Evolutionary conservation across 2,797 vertebrate species (phyloP).

Genomic region (Microcaecilia unicolor): DNA sequence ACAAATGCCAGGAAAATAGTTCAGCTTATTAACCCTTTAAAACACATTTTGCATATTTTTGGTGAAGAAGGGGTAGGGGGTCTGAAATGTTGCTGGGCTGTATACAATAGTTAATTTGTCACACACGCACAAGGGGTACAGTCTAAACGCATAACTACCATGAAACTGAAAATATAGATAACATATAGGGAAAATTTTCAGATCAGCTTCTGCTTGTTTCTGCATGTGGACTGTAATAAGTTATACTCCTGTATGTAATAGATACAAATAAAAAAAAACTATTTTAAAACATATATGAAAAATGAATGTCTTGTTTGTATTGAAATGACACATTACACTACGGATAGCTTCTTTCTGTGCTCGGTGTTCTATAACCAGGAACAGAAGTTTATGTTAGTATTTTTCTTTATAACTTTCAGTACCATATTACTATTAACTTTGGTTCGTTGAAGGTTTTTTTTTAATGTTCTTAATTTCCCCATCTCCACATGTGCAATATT

Average conservation of each 20-base stretch:
- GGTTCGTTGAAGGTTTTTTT: slow-evolving; percentile 8
- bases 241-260: slow-evolving; percentile 71
- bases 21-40: too few relatives aligned
- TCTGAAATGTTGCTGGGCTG: slow-evolving; percentile 19
- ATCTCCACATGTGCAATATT: slow-evolving; percentile 31
- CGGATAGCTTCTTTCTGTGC: slow-evolving; percentile 40
- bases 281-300: slow-evolving; percentile 47
- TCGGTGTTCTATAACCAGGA: slow-evolving; percentile 60
- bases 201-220: slow-evolving; percentile 72
- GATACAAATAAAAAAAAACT: slow-evolving; percentile 50
- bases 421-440: slow-evolving; percentile 22
- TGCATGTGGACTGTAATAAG: slow-evolving; percentile 75
- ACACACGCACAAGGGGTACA: slow-evolving; percentile 15
- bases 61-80: too few relatives aligned
- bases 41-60: too few relatives aligned
- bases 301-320: slow-evolving; percentile 63
- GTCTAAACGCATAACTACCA: slow-evolving; percentile 26
- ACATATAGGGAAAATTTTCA: slow-evolving; percentile 41
- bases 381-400: slow-evolving; percentile 31
- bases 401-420: too few relatives aligned
- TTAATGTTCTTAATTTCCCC: slow-evolving; percentile 12
- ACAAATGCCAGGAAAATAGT: too few relatives aligned
- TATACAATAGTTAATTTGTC: slow-evolving; percentile 27
- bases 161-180: slow-evolving; percentile 33
- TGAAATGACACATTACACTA: slow-evolving; percentile 60